Evolutionary conservation across 1,140 invertebrate species (phyloP), one percentile per base, ranked within the genome.

Genomic region (Tenebrio molitor): DNA sequence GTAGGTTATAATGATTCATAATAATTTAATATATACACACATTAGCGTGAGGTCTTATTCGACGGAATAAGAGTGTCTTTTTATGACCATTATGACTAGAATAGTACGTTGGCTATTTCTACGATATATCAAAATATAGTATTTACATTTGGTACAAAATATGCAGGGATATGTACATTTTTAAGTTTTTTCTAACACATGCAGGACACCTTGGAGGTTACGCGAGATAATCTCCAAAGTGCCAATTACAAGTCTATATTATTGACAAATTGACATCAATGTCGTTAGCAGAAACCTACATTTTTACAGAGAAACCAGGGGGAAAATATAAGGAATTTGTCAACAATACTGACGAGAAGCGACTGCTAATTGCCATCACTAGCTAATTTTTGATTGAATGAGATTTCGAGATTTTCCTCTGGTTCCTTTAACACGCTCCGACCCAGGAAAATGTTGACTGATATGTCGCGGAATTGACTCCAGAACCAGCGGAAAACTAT

Each of bases 81-180:
- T 93, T 92, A 82, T 88, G 87, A 50, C 41, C 71, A 25, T 77
- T 76, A 77, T 71, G 64, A 66, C n/a, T n/a, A n/a, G n/a, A n/a
- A n/a, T n/a, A n/a, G n/a, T 78, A 74, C 71, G 25, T 74, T 71
- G 75, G 71, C 70, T 76, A 73, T 71, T 44, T 74, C 74, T 78
- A 75, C 74, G 76, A 75, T 71, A 78, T 81, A 81, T 79, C 79
- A 81, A 81, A 81, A 81, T 81, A 81, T 81, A 81, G 74, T 81
- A 79, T 77, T 76, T 80, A 81, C 78, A 79, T 78, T 78, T 76
- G 72, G 72, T 78, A 81, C 76, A 78, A 78, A 81, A 81, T 78
- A 78, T 78, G 75, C 76, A 74, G 78, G 78, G 79, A 81, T 81
- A 81, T 81, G 79, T 81, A 80, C 79, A 80, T 70, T 66, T 70